phyloP scores from a whole-genome alignment of 2,113 vertebrate species.

The Aythya baeri region DNA sequence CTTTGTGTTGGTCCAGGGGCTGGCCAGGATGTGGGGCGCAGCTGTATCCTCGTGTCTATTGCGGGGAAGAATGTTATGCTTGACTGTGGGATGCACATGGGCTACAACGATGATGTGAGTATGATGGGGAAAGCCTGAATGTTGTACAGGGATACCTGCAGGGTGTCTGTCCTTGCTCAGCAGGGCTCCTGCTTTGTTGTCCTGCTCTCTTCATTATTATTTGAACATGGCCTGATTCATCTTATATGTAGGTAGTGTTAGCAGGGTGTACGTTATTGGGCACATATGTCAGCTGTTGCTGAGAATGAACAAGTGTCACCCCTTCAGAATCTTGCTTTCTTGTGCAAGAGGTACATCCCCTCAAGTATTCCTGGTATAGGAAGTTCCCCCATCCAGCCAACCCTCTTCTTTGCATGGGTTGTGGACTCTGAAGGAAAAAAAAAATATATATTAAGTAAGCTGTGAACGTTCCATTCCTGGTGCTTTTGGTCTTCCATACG shows the following conservation, averaged over 20 bases:
- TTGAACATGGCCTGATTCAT: not conserved
- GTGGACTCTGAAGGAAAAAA: no score
- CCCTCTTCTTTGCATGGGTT: not conserved
- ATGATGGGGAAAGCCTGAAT: accelerated
- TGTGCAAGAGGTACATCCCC: accelerated
- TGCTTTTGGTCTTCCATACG: not conserved
- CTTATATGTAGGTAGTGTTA: accelerated
- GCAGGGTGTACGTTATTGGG: accelerated
- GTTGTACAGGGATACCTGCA: not conserved
- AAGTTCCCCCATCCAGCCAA: not conserved
- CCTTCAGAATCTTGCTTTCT: not conserved
- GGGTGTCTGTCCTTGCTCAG: not conserved
- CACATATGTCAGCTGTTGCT: accelerated
- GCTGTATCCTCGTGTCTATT: conserved; percentile 95
- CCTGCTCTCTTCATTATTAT: not conserved
- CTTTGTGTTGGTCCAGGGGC: conserved; percentile 77
- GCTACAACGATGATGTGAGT: conserved; percentile 95
- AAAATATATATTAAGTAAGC: no score
- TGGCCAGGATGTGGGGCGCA: conserved; percentile 96
- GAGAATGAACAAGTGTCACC: not conserved
- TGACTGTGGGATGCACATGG: conserved; percentile 99
- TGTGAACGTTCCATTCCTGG: not conserved
- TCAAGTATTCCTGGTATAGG: accelerated
- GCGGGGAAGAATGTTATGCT: conserved; percentile 98
- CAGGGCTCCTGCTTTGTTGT: not conserved